These are phyloP conservation scores for Aurelia sp. DNA, from an alignment of 30 jellyfish, hydroid and myxozoan genomes.

Conservation along the genomic window DNA sequence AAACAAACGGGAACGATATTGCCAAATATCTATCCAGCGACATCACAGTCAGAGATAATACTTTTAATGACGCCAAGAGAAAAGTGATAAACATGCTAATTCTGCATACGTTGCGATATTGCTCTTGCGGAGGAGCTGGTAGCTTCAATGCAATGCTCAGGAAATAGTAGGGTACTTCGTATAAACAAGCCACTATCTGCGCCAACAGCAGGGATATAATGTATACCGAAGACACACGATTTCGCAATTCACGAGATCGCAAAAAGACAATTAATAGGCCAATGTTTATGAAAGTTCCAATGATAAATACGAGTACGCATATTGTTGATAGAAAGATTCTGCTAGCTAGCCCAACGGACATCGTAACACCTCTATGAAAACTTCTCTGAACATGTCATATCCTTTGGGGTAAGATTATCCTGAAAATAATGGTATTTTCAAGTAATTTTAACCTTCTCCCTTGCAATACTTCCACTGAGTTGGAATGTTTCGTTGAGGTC, in stretches of 20 bases:
- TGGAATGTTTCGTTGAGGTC: too few species aligned
- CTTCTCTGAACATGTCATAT: too few species aligned
- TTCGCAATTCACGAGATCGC: conserved; percentile 17
- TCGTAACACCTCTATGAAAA: background rate
- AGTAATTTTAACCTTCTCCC: too few species aligned
- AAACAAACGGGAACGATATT: conserved; percentile 50
- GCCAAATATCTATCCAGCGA: conserved; percentile 66
- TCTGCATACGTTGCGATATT: conserved; percentile 15
- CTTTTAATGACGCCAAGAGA: conserved; percentile 19
- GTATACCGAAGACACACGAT: conserved; percentile 15
- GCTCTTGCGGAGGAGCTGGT: conserved; percentile 55
- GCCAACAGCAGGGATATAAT: conserved; percentile 12
- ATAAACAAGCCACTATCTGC: conserved; percentile 41
- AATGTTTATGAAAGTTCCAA: conserved; percentile 37
- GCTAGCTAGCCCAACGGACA: conserved; percentile 1
- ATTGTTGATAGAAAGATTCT: conserved; percentile 19
- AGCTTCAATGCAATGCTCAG: conserved; percentile 26
- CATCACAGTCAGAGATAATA: conserved; percentile 55
- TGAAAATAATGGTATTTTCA: too few species aligned
- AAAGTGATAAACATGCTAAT: conserved; percentile 24
- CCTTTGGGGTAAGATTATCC: too few species aligned
- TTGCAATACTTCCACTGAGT: too few species aligned
- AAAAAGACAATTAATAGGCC: conserved; percentile 9
- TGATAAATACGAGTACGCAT: conserved; percentile 20
- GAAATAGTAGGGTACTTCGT: conserved; percentile 45